Evolutionary conservation across 2,797 vertebrate species (phyloP).

Genomic region (Phyllotis vaccarum): DNA sequence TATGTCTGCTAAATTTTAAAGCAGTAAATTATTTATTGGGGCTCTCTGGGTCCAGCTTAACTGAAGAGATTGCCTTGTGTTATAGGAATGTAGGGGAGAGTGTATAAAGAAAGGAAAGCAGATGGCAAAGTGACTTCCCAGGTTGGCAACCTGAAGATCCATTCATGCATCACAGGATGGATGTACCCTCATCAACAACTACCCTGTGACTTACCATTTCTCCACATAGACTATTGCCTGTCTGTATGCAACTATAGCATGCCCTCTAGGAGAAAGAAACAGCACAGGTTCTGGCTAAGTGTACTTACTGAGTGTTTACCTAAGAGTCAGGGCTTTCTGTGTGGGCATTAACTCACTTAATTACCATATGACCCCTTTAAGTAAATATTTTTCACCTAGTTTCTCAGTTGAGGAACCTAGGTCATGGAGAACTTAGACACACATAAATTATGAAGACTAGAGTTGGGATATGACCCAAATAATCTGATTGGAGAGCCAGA

Average conservation of each 20-base stretch:
- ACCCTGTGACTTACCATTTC: not conserved
- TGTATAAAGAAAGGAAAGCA: not conserved
- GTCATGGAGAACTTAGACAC: slow-evolving; percentile 1
- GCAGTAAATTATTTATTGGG: not conserved
- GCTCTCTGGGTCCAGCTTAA: not conserved
- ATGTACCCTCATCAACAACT: not conserved
- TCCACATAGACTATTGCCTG: not conserved
- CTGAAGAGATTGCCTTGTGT: not conserved
- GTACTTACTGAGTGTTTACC: not conserved
- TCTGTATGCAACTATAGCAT: not conserved
- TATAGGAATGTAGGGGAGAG: not conserved
- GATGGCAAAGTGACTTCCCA: not conserved
- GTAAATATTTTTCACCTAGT: slow-evolving; percentile 6
- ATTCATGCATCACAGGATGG: not conserved
- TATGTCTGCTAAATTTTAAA: slow-evolving; percentile 8
- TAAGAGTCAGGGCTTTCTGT: not conserved
- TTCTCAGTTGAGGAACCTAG: slow-evolving; percentile 22
- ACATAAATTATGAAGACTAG: not conserved
- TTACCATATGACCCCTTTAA: not conserved
- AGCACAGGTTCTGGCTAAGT: not conserved
- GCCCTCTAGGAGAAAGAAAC: not conserved
- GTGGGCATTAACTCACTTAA: not conserved
- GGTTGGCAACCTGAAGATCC: not conserved
- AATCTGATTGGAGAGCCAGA: not conserved
- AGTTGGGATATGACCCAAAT: slow-evolving; percentile 11